phyloP scores from a whole-genome alignment of 1,140 invertebrate species.

The Drosophila azteca region DNA sequence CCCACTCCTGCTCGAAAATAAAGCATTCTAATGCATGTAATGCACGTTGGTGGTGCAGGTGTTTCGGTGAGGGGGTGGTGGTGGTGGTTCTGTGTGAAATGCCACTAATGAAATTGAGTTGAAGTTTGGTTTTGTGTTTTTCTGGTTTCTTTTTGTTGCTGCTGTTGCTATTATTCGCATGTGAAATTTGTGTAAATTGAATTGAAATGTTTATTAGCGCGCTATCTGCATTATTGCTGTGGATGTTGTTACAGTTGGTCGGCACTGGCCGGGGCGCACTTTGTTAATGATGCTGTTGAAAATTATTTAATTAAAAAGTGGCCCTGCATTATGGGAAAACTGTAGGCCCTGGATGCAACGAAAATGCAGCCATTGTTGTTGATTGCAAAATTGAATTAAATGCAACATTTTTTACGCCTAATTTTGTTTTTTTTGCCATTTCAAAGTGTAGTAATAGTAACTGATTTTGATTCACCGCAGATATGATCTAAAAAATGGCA shows the following conservation, averaged over 20 bases:
- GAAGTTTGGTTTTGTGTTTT: conserved; percentile 73
- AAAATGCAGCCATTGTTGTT: conserved; percentile 10
- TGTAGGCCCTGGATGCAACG: conserved; percentile 19
- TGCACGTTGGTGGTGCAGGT: not conserved
- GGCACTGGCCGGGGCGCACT: conserved; percentile 25
- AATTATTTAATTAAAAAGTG: conserved; percentile 65
- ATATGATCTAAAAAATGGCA: no score
- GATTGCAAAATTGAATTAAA: conserved; percentile 40
- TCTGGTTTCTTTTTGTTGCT: conserved; percentile 20
- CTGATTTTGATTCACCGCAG: no score
- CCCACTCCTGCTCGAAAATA: conserved; percentile 9
- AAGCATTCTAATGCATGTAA: conserved; percentile 33
- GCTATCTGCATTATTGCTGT: conserved; percentile 44
- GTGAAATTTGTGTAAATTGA: conserved; percentile 69
- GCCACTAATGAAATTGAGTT: conserved; percentile 76
- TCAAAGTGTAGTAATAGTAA: not conserved
- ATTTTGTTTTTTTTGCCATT: conserved; percentile 1
- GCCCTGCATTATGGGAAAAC: conserved; percentile 20
- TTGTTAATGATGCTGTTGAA: conserved; percentile 66
- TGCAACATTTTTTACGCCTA: conserved; percentile 10
- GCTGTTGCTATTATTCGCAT: conserved; percentile 30
- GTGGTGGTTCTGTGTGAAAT: conserved; percentile 26
- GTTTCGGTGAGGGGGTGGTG: conserved; percentile 4
- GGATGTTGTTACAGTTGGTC: conserved; percentile 48
- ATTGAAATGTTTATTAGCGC: conserved; percentile 78